Base-by-base conservation (phyloP, 2,888 invertebrate species). In the Dicycla oo region DNA sequence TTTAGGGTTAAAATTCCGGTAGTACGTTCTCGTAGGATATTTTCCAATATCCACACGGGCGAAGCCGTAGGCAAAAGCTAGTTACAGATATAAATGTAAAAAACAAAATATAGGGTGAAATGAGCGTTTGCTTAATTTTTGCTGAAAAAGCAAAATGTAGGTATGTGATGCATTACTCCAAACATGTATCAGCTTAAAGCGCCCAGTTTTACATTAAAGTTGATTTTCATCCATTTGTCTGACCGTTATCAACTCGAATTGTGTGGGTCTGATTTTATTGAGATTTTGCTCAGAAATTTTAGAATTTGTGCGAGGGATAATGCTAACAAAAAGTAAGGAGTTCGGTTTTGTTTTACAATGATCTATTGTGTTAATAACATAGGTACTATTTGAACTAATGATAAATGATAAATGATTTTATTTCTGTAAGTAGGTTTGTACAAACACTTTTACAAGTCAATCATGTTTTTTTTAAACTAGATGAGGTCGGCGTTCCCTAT, bases 211-310 rank as follows among this genome's bases (percentile, higher is more conserved):
- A 30, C 38, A 78, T 62, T 57, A 45, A 18, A 47, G 23, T 70
- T 63, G n/a, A 74, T 74, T 68, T 68, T 63, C 38, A 74, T 69
- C 38, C 54, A 74, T 75, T 80, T 64, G 54, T 77, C 53, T 68
- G 75, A 63, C 75, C 49, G 38, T 68, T 74, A 74, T 80, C 75
- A 80, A 63, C 43, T 74, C 26, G 61, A 61, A 63, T 62, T 49
- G 57, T 49, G 57, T 45, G 57, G 43, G n/a, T 20, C 58, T 66
- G 23, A 58, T 80, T 74, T 79, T 43, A 77, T 74, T 60, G 68
- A 73, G 57, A 63, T 38, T 49, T 62, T 30, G 45, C 62, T 70
- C 10, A 66, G 62, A 57, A 62, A 34, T 53, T 67, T 67, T 49
- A 53, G 23, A 74, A 74, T 23, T 68, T 49, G 11, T 43, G 47